A percentile compares a stretch with the other conserved stretches of the same genome.
These are phyloP conservation scores for human (Homo sapiens) DNA, from an alignment of 2,113 vertebrate species.

Conservation along the genomic window GRCh38 chr1:148863501-148864000, in stretches of 20 bases:
- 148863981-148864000: too few relatives aligned
- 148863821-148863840: neutral
- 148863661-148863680: neutral
- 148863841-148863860: neutral
- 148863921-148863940: neutral
- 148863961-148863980: too few relatives aligned
- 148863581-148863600: too few relatives aligned
- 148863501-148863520: too few relatives aligned
- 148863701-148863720: neutral
- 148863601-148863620: too few relatives aligned
- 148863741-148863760: neutral
- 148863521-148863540: too few relatives aligned
- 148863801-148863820: neutral
- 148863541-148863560: too few relatives aligned
- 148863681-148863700: neutral
- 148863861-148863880: slow-evolving; percentile 10
- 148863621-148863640: too few relatives aligned
- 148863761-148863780: neutral
- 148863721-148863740: neutral
- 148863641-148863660: neutral
- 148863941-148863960: slow-evolving; percentile 19
- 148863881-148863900: neutral
- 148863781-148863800: neutral
- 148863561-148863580: too few relatives aligned
- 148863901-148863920: slow-evolving; percentile 1